Evolutionary conservation across 1,140 invertebrate species (phyloP).

Genomic region (Acromyrmex echinatior): DNA sequence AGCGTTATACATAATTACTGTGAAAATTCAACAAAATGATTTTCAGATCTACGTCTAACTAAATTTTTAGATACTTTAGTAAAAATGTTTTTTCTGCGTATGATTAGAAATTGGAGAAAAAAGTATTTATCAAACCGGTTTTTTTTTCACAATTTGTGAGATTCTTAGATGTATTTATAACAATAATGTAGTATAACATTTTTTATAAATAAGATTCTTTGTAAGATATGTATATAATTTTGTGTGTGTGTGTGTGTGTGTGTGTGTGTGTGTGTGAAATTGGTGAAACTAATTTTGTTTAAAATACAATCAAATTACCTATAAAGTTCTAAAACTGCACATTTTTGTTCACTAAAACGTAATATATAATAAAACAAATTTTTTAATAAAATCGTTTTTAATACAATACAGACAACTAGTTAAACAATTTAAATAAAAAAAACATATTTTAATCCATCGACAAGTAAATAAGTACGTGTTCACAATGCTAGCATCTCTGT

Average conservation of each 20-base stretch:
- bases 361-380: not conserved
- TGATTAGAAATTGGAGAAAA: not conserved
- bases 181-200: not conserved
- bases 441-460: not conserved
- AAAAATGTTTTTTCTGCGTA: too few species aligned
- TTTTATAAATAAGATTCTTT: not conserved
- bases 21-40: too few species aligned
- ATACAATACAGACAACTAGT: not conserved
- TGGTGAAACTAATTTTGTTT: not conserved
- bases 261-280: not conserved
- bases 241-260: not conserved
- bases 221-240: not conserved
- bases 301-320: not conserved
- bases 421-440: constrained; percentile 22
- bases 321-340: not conserved
- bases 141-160: not conserved
- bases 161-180: not conserved
- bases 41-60: too few species aligned
- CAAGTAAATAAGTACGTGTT: constrained; percentile 12
- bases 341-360: not conserved
- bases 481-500: not conserved
- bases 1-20: too few species aligned
- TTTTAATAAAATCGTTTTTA: constrained; percentile 2
- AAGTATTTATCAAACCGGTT: not conserved
- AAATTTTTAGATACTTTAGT: too few species aligned